phyloP scores from a whole-genome alignment of 1,140 invertebrate species.

The Drosophila kohkoa region DNA sequence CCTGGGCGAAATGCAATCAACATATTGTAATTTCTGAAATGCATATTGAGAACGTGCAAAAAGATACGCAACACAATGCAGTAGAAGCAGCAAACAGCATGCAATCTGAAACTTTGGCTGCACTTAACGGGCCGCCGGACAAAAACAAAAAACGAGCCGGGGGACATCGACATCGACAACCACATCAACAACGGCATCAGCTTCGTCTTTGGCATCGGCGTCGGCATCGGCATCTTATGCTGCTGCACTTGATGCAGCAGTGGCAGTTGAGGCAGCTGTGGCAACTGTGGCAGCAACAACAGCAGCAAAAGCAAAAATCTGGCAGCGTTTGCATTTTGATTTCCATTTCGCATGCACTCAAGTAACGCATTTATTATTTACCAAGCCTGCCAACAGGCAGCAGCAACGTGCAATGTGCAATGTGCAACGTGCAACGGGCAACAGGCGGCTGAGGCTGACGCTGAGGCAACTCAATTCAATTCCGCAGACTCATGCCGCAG shows the following conservation, averaged over 20 bases:
- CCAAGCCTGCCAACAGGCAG: conserved; percentile 36
- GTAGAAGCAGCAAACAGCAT: neutral
- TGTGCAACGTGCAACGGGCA: conserved; percentile 13
- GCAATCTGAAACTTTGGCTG: conserved; percentile 63
- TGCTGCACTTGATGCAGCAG: conserved; percentile 44
- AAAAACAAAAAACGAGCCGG: conserved; percentile 68
- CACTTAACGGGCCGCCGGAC: conserved; percentile 72
- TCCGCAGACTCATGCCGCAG: conserved; percentile 75
- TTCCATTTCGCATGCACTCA: conserved; percentile 78
- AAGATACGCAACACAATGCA: conserved; percentile 59
- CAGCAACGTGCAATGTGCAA: conserved; percentile 6
- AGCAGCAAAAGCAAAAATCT: conserved; percentile 60
- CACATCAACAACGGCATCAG: conserved; percentile 42
- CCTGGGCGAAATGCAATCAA: conserved; percentile 73
- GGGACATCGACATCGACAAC: conserved; percentile 51
- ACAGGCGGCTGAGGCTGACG: conserved; percentile 19
- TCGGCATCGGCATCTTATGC: conserved; percentile 38
- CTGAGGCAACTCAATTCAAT: conserved; percentile 61
- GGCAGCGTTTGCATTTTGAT: conserved; percentile 80
- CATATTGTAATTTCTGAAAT: conserved; percentile 82
- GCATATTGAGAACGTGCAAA: conserved; percentile 81
- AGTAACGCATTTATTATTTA: conserved; percentile 83
- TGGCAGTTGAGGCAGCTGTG: conserved; percentile 2
- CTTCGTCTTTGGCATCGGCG: neutral
- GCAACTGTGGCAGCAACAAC: conserved; percentile 5